Conservation (phyloP, 2,888 invertebrate genomes). For the Pediacus dermestoides region DNA sequence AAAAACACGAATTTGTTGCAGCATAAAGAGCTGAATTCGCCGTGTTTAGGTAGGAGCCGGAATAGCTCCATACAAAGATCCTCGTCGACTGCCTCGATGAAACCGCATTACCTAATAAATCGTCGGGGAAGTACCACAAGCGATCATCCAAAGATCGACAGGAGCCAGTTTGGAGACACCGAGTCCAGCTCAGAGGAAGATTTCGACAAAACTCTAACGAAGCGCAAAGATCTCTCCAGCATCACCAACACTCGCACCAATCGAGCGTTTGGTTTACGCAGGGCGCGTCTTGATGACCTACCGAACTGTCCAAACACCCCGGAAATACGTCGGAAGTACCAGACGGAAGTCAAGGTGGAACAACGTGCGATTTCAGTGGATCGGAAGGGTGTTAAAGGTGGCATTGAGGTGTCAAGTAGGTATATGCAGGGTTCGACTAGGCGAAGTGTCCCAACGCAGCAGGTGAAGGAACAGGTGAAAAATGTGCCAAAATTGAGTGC, state of each 20-base stretch:
- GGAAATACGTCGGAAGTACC: conserved; percentile 59
- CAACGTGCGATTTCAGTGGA: conserved; percentile 47
- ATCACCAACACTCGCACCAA: conserved; percentile 64
- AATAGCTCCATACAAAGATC: conserved; percentile 49
- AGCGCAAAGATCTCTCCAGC: conserved; percentile 44
- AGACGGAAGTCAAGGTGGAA: conserved; percentile 32
- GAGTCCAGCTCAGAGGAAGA: conserved; percentile 54
- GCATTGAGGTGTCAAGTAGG: conserved; percentile 46
- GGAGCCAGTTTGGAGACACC: conserved; percentile 46
- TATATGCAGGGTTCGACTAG: conserved; percentile 45
- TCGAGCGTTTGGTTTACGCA: conserved; percentile 66
- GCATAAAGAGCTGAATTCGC: conserved; percentile 38
- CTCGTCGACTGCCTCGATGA: conserved; percentile 50
- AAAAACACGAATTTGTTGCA: conserved; percentile 40
- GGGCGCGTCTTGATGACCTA: conserved; percentile 58
- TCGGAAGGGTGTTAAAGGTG: conserved; percentile 41
- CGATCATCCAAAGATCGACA: conserved; percentile 45
- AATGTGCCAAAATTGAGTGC: conserved; percentile 48
- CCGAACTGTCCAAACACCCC: conserved; percentile 60
- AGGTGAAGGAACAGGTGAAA: conserved; percentile 24
- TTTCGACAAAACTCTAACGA: conserved; percentile 45
- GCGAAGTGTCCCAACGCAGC: conserved; percentile 23
- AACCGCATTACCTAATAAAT: conserved; percentile 37
- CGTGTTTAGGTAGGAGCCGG: conserved; percentile 31
- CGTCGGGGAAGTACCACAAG: conserved; percentile 33